phyloP scores from a whole-genome alignment of 2,888 invertebrate genomes.

The Apoda limacodes region DNA sequence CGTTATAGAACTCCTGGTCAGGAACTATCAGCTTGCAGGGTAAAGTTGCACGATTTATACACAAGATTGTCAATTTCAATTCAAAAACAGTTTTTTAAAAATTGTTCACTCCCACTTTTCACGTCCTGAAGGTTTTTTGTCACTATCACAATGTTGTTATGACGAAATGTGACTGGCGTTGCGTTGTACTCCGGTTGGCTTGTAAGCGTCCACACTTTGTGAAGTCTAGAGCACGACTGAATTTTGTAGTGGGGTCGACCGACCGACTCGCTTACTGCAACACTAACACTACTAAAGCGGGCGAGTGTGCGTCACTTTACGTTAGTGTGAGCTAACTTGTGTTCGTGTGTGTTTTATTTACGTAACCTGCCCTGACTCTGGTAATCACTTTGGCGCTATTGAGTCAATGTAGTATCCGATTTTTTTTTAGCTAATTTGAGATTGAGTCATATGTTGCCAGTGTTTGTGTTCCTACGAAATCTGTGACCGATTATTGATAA shows the following conservation, averaged over 20 bases:
- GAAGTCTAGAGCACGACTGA: constrained; percentile 57
- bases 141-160: constrained; percentile 65
- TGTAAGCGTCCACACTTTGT: constrained; percentile 43
- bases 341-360: constrained; percentile 35
- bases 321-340: constrained; percentile 35
- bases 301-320: constrained; percentile 30
- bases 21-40: constrained; percentile 65
- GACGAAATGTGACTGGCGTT: constrained; percentile 52
- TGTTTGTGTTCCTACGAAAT: constrained; percentile 36
- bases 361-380: constrained; percentile 46
- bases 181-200: constrained; percentile 37
- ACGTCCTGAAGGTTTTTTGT: constrained; percentile 50
- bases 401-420: constrained; percentile 57
- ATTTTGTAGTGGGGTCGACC: constrained; percentile 64
- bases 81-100: constrained; percentile 35
- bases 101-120: constrained; percentile 57
- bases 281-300: constrained; percentile 14
- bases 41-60: constrained; percentile 58
- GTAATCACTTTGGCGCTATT: constrained; percentile 56
- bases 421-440: constrained; percentile 54
- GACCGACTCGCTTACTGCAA: constrained; percentile 43
- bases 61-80: constrained; percentile 39
- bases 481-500: constrained; percentile 41
- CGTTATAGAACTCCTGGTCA: constrained; percentile 48
- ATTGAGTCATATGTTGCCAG: constrained; percentile 62